Conservation (phyloP, 2,113 vertebrate species). For the Myodes glareolus region DNA sequence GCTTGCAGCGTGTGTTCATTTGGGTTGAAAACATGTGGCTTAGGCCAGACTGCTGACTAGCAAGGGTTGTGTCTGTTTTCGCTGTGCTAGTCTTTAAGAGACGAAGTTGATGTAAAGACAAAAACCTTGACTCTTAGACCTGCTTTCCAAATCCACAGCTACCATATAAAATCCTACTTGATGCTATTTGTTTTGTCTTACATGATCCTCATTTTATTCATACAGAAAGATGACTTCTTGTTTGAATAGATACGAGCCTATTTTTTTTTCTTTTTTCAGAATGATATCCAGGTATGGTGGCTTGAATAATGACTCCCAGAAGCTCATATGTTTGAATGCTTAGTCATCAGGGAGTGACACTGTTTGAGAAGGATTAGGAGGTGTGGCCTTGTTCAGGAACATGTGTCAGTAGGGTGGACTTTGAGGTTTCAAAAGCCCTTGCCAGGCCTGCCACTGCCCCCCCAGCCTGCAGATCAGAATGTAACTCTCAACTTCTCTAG, state of each 20-base stretch:
- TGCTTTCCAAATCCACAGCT: background rate
- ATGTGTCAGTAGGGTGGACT: background rate
- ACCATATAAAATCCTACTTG: background rate
- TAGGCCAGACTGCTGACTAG: background rate
- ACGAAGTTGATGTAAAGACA: background rate
- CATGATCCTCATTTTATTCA: conserved; percentile 14
- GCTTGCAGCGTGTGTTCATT: background rate
- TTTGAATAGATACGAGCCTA: background rate
- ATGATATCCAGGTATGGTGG: background rate
- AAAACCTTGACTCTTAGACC: background rate
- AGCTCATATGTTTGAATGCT: background rate
- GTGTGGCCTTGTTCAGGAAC: background rate
- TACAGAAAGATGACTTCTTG: background rate
- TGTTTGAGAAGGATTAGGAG: background rate
- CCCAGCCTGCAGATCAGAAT: background rate
- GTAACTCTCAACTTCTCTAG: background rate
- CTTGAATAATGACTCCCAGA: background rate
- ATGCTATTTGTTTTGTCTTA: conserved; percentile 2
- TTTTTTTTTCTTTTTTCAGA: background rate
- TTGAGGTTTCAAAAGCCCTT: background rate
- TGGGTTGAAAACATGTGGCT: background rate
- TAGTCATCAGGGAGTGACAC: background rate
- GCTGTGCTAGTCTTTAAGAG: background rate
- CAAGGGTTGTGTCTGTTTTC: background rate
- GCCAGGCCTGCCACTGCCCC: background rate